These are phyloP conservation scores for Heptascelio sp. DNA, from an alignment of 2,888 invertebrate species.

Conservation along the genomic window DNA sequence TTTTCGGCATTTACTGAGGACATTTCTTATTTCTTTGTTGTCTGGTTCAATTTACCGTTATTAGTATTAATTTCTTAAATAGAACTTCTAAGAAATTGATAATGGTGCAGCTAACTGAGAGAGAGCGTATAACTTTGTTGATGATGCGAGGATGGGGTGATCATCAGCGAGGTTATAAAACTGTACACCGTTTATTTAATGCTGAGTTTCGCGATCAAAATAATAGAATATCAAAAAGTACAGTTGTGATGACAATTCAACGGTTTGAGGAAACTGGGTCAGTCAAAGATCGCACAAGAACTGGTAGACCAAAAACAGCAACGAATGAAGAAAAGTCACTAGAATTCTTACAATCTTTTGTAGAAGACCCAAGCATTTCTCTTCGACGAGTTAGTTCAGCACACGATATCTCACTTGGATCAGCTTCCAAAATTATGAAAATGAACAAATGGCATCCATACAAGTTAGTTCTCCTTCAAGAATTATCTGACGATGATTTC, in stretches of 20 bases:
- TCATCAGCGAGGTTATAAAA: constrained; percentile 2
- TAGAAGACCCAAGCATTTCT: constrained; percentile 29
- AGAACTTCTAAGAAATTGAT: no score
- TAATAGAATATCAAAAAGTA: neutral
- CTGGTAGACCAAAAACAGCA: constrained; percentile 37
- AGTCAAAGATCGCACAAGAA: constrained; percentile 13
- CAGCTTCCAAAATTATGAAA: constrained; percentile 16
- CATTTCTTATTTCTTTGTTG: no score
- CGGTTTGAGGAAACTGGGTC: constrained; percentile 39
- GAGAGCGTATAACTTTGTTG: constrained; percentile 6
- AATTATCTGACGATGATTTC: constrained; percentile 65
- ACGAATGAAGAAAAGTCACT: constrained; percentile 22
- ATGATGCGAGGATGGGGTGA: constrained; percentile 34
- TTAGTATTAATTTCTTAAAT: no score
- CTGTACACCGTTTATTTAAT: constrained; percentile 29
- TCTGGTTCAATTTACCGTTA: no score
- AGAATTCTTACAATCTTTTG: constrained; percentile 31
- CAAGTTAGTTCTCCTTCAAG: constrained; percentile 40
- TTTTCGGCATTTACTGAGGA: no score
- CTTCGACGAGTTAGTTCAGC: neutral
- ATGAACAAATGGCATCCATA: constrained; percentile 64
- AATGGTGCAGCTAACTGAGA: no score
- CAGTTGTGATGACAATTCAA: constrained; percentile 27
- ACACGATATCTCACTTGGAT: neutral
- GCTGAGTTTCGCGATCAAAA: constrained; percentile 6